These are phyloP conservation scores for Amblyopsis rosae DNA, from an alignment of 2,113 vertebrate species.

Conservation along the genomic window DNA sequence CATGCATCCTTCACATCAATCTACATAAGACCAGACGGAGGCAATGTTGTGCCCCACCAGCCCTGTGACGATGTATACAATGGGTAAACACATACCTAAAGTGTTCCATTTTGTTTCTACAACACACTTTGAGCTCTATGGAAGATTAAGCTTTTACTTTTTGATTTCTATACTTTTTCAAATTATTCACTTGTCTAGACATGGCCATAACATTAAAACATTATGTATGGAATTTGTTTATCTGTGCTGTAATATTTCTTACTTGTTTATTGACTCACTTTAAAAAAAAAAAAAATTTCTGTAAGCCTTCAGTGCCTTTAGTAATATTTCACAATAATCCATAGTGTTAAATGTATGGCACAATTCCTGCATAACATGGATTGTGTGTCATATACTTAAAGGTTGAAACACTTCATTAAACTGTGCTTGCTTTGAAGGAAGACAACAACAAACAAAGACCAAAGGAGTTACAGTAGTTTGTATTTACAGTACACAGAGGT, in stretches of 20 bases:
- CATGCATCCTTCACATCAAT: constrained; percentile 78
- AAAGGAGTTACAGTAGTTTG: constrained; percentile 48
- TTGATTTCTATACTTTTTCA: neutral
- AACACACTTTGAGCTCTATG: too few relatives aligned
- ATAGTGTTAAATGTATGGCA: neutral
- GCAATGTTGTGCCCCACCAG: neutral
- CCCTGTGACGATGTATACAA: neutral
- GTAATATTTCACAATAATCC: neutral
- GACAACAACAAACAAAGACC: constrained; percentile 59
- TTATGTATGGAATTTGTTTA: neutral
- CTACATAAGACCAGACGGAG: constrained; percentile 59
- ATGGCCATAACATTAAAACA: neutral
- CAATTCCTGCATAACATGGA: neutral
- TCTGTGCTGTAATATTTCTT: neutral
- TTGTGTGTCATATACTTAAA: too few relatives aligned
- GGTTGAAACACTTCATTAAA: too few relatives aligned
- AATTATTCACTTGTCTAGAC: neutral
- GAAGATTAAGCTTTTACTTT: too few relatives aligned
- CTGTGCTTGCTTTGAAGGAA: constrained; percentile 16
- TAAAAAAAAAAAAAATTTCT: neutral
- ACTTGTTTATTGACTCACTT: constrained; percentile 7
- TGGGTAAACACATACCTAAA: neutral
- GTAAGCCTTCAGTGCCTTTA: neutral
- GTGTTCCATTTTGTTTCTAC: too few relatives aligned
- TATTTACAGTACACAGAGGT: constrained; percentile 62